These are phyloP conservation scores for Philotrypesis tridentata DNA, from an alignment of 1,140 invertebrate genomes.

Conservation along the genomic window DNA sequence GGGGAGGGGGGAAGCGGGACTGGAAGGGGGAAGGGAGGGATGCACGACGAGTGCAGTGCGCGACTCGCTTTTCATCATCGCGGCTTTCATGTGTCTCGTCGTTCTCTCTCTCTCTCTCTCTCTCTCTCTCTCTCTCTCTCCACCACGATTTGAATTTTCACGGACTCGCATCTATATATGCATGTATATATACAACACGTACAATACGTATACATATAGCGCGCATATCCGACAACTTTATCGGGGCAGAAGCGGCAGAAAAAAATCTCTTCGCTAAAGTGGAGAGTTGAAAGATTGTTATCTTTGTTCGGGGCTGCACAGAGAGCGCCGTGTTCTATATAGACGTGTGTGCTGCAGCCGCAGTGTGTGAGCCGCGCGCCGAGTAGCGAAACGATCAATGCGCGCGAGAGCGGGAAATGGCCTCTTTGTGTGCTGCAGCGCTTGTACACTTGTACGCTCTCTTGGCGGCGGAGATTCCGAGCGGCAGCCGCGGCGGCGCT, in stretches of 20 bases:
- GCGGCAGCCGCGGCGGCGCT: too few relatives aligned
- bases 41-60: too few relatives aligned
- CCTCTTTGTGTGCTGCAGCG: slow-evolving; percentile 20
- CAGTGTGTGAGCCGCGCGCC: background rate
- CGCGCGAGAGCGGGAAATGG: slow-evolving; percentile 17
- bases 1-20: too few relatives aligned
- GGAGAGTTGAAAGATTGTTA: slow-evolving; percentile 1
- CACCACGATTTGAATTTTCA: too few relatives aligned
- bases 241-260: background rate
- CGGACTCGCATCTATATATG: too few relatives aligned
- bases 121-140: too few relatives aligned
- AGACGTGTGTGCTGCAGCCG: background rate
- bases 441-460: slow-evolving; percentile 14
- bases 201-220: too few relatives aligned
- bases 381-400: slow-evolving; percentile 16
- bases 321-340: background rate
- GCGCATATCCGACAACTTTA: background rate
- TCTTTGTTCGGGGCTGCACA: background rate
- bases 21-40: too few relatives aligned
- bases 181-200: too few relatives aligned
- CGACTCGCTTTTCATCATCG: background rate
- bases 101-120: too few relatives aligned
- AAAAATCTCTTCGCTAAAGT: background rate
- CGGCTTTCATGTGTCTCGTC: background rate
- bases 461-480: background rate